Evolutionary conservation across 1,140 invertebrate species (phyloP).

Genomic region (Diorhabda sublineata): DNA sequence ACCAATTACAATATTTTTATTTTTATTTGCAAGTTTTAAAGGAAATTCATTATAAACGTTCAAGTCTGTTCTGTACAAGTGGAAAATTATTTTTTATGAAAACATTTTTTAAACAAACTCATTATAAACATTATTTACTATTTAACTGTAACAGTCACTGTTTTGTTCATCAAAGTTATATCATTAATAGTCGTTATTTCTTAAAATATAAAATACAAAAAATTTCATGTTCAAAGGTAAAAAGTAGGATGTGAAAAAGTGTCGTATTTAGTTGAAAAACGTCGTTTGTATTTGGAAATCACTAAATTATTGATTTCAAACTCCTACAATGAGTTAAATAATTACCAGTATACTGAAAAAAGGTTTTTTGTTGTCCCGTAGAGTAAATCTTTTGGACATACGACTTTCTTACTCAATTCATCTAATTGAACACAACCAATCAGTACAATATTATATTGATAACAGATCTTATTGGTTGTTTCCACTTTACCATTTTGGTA

Average conservation of each 20-base stretch:
- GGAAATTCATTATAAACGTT: no score
- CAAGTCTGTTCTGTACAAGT: no score
- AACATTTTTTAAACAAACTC: not conserved
- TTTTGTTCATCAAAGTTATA: not conserved
- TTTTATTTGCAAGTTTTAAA: no score
- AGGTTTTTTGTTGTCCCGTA: not conserved
- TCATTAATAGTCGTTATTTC: not conserved
- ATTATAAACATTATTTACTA: not conserved
- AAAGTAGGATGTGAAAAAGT: not conserved
- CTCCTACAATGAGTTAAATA: not conserved
- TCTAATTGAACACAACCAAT: no score
- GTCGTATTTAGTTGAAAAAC: not conserved
- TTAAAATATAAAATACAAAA: not conserved
- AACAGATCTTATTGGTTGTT: no score
- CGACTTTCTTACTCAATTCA: no score
- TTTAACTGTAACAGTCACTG: not conserved
- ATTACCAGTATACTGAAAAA: not conserved
- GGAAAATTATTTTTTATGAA: not conserved
- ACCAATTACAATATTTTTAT: no score
- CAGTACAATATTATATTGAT: no score
- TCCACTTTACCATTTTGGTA: no score
- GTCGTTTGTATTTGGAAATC: not conserved
- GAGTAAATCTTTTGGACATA: not conserved
- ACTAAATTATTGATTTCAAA: not conserved
- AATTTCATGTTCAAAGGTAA: no score